Base-by-base conservation (phyloP, 1,140 invertebrate species). In the Halyomorpha halys region DNA sequence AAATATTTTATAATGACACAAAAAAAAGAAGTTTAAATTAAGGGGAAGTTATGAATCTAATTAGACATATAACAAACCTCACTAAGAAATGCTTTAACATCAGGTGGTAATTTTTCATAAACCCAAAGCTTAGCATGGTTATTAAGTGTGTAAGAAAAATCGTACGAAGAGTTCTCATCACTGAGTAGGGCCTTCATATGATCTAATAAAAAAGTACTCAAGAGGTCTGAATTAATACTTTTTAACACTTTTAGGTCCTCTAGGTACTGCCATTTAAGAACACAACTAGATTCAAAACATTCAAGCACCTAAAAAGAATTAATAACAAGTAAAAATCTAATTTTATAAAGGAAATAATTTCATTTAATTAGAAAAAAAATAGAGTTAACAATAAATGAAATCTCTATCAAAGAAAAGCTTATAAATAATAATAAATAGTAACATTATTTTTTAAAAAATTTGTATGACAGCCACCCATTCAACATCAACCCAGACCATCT, bases 41-140 rank as follows among this genome's bases (percentile, higher is more conserved):
- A 19, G n/a, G 1, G 15, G 15, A 16, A 49, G 6, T 5, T 16
- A 18, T 49, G 14, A 47, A 18, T 49, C 6, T n/a, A 56, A 56
- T 23, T 11, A 39, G 6, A 6, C 23, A 23, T 11, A 45, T 47
- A 5, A 45, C 44, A 5, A 30, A 61, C 60, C 21, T 47, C 30
- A 21, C 19, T 21, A 8, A 44, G n/a, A 23, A 61, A 47, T 25
- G 60, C 6, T 25, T 45, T 61, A 15, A 47, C 44, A 3, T 61
- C 18, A 15, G 9, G 2, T 44, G 39, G 16, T 34, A 61, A 19
- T 6, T 47, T 44, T 61, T 61, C 39, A 25, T 3, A 45, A 34
- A 14, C 25, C 60, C 60, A 61, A 16, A 44, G 18, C 25, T 61
- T 61, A 16, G 16, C 3, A 25, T 61, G 60, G n/a, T 45, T 23